These are phyloP conservation scores for Prenolepis imparis DNA, from an alignment of 2,888 invertebrate species.

Conservation along the genomic window DNA sequence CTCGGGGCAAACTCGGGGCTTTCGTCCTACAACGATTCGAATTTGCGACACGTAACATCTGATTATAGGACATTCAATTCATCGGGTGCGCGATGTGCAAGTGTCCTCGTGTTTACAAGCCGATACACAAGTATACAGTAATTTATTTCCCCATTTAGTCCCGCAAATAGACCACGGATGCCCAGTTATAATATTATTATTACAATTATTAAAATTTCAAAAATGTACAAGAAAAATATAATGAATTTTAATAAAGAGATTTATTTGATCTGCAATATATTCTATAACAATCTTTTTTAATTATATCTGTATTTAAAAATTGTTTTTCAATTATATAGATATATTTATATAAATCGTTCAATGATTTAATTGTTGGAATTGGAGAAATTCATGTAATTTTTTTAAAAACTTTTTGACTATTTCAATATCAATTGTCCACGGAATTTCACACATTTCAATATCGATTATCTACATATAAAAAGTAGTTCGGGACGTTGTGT, in stretches of 20 bases:
- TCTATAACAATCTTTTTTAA: background rate
- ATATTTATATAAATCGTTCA: background rate
- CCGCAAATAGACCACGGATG: background rate
- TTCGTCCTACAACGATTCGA: constrained; percentile 27
- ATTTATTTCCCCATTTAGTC: constrained; percentile 19
- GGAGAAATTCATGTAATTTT: background rate
- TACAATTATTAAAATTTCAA: background rate
- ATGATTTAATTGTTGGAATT: background rate
- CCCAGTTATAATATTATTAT: background rate
- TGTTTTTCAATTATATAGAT: background rate
- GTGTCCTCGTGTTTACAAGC: background rate
- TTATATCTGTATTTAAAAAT: background rate
- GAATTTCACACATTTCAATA: constrained; percentile 29
- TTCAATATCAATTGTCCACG: background rate
- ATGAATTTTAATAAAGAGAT: background rate
- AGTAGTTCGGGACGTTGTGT: background rate
- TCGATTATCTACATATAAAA: constrained; percentile 21
- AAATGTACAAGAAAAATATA: too few relatives aligned
- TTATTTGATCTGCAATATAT: too few relatives aligned
- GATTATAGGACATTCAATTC: constrained; percentile 29
- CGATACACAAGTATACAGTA: background rate
- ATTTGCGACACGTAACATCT: constrained; percentile 31
- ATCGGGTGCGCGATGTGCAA: background rate
- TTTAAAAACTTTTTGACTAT: constrained; percentile 1
- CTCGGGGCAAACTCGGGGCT: background rate